Percentiles rank a stretch among this genome's conserved stretches.
Conservation (phyloP, 2,113 vertebrate species). For the Paralichthys olivaceus region DNA sequence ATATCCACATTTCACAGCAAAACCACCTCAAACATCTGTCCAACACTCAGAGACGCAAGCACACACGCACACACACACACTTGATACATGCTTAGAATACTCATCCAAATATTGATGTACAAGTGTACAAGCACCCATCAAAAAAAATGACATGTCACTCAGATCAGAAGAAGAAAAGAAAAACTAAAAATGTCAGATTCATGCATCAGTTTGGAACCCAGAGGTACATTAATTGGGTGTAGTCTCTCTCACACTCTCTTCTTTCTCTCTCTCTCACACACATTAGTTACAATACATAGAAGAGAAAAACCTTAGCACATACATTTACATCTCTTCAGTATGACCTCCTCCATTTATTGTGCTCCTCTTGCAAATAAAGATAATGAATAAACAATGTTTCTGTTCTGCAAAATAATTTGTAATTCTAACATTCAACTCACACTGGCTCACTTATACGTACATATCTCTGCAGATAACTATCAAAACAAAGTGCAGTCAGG, state of each 20-base stretch:
- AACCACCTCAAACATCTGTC: constrained; percentile 48
- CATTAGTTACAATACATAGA: background rate
- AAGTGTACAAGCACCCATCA: constrained; percentile 40
- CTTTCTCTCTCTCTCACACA: constrained; percentile 19
- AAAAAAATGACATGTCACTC: constrained; percentile 45
- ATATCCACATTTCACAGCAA: constrained; percentile 53
- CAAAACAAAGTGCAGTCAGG: constrained; percentile 44
- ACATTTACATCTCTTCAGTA: background rate
- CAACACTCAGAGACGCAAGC: constrained; percentile 35
- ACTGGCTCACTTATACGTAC: background rate
- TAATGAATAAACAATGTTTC: background rate
- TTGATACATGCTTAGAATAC: constrained; percentile 58
- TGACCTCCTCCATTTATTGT: background rate
- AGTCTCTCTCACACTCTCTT: background rate
- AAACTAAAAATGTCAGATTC: constrained; percentile 49
- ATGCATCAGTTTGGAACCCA: constrained; percentile 66
- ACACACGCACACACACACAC: constrained; percentile 21
- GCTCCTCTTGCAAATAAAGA: background rate
- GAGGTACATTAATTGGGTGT: constrained; percentile 30
- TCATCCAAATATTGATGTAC: constrained; percentile 26
- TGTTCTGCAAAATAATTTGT: background rate
- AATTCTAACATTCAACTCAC: constrained; percentile 9
- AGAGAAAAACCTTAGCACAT: background rate
- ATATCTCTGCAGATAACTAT: constrained; percentile 18
- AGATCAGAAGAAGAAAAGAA: constrained; percentile 24